phyloP scores from a whole-genome alignment of 2,113 vertebrate species.

The Maccullochella peelii region DNA sequence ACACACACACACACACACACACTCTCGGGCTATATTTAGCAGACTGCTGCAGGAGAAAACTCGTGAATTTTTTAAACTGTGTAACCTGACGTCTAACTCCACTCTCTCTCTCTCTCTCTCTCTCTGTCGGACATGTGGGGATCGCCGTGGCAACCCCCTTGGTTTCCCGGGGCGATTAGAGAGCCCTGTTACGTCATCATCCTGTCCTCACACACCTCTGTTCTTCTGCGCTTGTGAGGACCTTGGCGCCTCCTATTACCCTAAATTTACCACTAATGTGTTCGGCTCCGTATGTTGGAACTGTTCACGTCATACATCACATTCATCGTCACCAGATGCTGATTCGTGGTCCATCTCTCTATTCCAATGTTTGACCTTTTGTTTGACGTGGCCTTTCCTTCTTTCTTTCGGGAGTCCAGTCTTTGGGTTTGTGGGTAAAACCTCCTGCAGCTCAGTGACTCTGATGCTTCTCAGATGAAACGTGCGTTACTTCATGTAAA shows the following conservation, averaged over 20 bases:
- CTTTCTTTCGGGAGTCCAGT: neutral
- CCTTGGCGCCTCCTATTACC: fast-evolving
- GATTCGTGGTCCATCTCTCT: neutral
- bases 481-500: too few relatives aligned
- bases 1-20: neutral
- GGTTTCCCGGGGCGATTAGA: slow-evolving; percentile 31
- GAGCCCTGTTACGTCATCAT: slow-evolving; percentile 42
- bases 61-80: slow-evolving; percentile 72
- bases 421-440: too few relatives aligned
- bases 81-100: neutral
- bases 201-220: neutral
- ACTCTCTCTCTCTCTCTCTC: too few relatives aligned
- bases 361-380: neutral
- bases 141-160: slow-evolving; percentile 51
- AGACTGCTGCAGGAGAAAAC: slow-evolving; percentile 56
- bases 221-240: neutral
- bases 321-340: neutral
- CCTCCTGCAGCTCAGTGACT: too few relatives aligned
- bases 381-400: neutral
- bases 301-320: neutral
- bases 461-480: too few relatives aligned
- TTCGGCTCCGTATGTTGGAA: too few relatives aligned
- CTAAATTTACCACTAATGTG: neutral
- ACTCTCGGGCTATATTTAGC: slow-evolving; percentile 61
- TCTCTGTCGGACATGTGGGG: slow-evolving; percentile 21